These are phyloP conservation scores for Turdus rufiventris DNA, from an alignment of 2,113 vertebrate species.

Conservation along the genomic window DNA sequence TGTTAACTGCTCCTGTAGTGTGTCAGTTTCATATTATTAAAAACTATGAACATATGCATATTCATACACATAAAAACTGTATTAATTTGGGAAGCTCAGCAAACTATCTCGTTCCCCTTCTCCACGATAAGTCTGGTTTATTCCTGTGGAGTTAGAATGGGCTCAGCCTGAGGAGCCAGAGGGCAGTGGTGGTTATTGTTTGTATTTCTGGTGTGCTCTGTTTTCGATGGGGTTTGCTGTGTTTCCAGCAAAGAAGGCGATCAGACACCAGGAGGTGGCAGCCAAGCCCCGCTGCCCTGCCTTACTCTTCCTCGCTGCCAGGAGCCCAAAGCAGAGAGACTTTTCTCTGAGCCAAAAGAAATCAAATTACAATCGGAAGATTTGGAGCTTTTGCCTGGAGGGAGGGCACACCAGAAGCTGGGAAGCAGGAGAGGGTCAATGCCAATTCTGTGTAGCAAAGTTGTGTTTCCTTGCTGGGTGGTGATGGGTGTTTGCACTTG, in stretches of 20 bases:
- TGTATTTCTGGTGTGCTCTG: not conserved
- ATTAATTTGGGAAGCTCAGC: not conserved
- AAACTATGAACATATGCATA: not conserved
- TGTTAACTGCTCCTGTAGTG: rapidly evolving
- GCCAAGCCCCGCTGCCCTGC: not conserved
- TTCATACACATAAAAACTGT: not conserved
- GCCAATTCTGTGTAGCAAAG: not conserved
- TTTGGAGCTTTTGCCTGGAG: not conserved
- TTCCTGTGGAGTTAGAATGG: not conserved
- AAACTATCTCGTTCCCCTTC: not conserved
- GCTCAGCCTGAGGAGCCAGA: rapidly evolving
- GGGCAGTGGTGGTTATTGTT: not conserved
- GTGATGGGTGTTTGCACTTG: not conserved
- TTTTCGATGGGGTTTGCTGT: rapidly evolving
- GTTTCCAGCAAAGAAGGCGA: not conserved
- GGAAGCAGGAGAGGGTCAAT: not conserved
- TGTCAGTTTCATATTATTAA: not conserved
- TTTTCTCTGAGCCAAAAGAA: not conserved
- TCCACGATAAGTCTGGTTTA: not conserved
- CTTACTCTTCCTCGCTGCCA: rapidly evolving
- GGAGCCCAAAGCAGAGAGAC: too few relatives aligned
- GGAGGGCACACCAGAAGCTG: not conserved
- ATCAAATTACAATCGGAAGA: not conserved
- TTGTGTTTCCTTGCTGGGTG: not conserved
- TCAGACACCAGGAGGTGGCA: constrained; percentile 53